Evolutionary conservation across 2,797 vertebrate genomes (phyloP).

Genomic region (Epinephelus malabaricus): DNA sequence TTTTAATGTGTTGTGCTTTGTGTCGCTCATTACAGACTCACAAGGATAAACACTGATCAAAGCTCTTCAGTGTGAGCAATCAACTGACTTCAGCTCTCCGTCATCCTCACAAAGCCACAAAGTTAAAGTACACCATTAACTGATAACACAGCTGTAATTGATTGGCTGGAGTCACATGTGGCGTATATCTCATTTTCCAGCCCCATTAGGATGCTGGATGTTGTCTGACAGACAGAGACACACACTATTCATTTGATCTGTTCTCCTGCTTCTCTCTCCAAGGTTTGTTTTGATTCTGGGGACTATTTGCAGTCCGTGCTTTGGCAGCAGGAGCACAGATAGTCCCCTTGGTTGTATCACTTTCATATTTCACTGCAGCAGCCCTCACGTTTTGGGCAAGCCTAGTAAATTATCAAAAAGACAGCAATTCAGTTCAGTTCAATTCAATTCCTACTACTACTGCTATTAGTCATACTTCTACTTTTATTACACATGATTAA

Average conservation of each 20-base stretch:
- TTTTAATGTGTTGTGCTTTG: neutral
- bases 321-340: neutral
- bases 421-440: no score
- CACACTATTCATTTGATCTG: neutral
- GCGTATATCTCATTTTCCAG: conserved; percentile 18
- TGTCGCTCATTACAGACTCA: conserved; percentile 20
- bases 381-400: neutral
- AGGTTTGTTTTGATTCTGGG: neutral
- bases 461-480: no score
- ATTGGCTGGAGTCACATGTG: conserved; percentile 3
- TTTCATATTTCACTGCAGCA: conserved; percentile 13
- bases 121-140: conserved; percentile 13
- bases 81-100: conserved; percentile 32
- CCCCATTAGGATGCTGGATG: neutral
- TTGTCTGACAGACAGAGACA: neutral
- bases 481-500: no score
- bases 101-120: conserved; percentile 37
- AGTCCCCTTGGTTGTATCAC: neutral
- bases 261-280: neutral
- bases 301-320: neutral
- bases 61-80: conserved; percentile 46
- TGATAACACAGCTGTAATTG: conserved; percentile 7
- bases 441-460: no score
- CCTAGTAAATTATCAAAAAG: no score
- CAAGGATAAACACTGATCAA: conserved; percentile 42